Evolutionary conservation across 2,888 invertebrate species (phyloP).

Genomic region (Formica aserva): DNA sequence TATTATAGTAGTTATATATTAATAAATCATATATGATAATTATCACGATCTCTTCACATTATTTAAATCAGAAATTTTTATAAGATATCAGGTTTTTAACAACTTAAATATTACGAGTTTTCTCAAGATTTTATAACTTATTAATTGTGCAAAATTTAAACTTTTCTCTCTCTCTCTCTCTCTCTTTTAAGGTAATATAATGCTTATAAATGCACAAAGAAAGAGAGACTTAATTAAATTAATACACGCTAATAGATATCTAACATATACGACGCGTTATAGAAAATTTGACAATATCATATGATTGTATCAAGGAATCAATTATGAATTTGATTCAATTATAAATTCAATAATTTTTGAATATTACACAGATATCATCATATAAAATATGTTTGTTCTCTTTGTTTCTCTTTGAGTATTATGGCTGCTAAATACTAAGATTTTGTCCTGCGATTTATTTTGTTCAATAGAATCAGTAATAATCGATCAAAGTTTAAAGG

Average conservation of each 20-base stretch:
- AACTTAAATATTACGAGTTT: not conserved
- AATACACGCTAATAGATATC: not conserved
- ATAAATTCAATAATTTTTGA: not conserved
- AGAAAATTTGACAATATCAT: not conserved
- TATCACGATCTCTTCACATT: not conserved
- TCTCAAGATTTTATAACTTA: not conserved
- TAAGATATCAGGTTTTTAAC: not conserved
- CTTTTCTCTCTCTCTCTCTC: not conserved
- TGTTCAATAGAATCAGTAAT: slow-evolving; percentile 25
- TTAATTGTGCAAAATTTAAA: not conserved
- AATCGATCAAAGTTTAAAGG: slow-evolving; percentile 20
- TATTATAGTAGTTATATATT: slow-evolving; percentile 1
- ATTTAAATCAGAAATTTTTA: not conserved
- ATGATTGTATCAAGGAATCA: not conserved
- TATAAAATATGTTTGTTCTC: not conserved
- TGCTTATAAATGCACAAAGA: not conserved
- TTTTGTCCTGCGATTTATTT: not conserved
- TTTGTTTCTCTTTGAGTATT: not conserved
- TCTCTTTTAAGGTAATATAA: too few species aligned
- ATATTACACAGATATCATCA: not conserved
- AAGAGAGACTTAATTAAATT: not conserved
- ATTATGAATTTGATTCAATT: not conserved
- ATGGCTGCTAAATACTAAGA: not conserved
- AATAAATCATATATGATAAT: not conserved
- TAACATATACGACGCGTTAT: not conserved